These are phyloP conservation scores for Mythimna impura DNA, from an alignment of 2,888 invertebrate species.

Conservation along the genomic window DNA sequence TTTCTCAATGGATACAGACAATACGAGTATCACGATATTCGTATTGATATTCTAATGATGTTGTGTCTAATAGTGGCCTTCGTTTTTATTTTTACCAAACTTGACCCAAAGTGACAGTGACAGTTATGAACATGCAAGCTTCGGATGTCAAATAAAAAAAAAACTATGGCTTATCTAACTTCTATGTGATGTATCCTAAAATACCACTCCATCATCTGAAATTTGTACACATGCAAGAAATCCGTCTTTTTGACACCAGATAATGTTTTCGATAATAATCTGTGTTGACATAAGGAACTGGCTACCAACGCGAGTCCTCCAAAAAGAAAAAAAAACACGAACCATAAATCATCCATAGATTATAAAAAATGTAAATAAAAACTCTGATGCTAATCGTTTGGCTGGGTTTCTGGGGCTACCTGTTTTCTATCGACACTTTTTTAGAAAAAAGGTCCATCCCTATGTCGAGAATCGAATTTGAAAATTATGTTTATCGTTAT, in stretches of 20 bases:
- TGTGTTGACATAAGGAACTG: slow-evolving; percentile 74
- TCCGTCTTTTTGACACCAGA: slow-evolving; percentile 60
- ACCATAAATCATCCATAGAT: slow-evolving; percentile 74
- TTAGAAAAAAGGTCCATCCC: slow-evolving; percentile 28
- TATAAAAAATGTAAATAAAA: slow-evolving; percentile 71
- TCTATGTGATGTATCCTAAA: slow-evolving; percentile 16
- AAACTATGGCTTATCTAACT: not conserved
- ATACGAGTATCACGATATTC: not conserved
- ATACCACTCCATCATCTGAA: slow-evolving; percentile 39
- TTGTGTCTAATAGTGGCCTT: not conserved
- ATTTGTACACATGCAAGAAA: slow-evolving; percentile 46
- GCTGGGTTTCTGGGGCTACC: slow-evolving; percentile 81
- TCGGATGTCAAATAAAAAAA: not conserved
- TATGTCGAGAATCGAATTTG: slow-evolving; percentile 7
- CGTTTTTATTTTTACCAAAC: not conserved
- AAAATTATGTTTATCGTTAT: slow-evolving; percentile 25
- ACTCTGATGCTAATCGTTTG: slow-evolving; percentile 79
- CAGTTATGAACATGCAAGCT: not conserved
- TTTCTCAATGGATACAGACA: slow-evolving; percentile 35
- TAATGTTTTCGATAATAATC: slow-evolving; percentile 65
- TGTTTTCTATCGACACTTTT: slow-evolving; percentile 67
- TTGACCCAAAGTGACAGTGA: not conserved
- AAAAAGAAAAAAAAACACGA: slow-evolving; percentile 69
- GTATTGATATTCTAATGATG: slow-evolving; percentile 7
- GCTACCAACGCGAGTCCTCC: slow-evolving; percentile 67